These are phyloP conservation scores for Telmatherina bonti DNA, from an alignment of 2,797 vertebrate species.

Conservation along the genomic window DNA sequence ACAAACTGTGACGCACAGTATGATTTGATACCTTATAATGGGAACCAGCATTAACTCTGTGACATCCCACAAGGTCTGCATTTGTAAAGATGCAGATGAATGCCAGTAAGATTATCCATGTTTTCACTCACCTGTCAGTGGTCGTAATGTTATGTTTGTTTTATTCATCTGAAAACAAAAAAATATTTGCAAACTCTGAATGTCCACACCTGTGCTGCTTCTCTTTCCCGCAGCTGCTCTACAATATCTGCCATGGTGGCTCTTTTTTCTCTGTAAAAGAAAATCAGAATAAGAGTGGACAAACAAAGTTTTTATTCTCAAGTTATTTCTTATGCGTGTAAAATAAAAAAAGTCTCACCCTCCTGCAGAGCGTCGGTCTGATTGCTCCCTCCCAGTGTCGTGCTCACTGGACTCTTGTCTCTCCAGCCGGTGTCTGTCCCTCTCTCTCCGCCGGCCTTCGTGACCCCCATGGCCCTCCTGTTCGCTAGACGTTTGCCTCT, in stretches of 20 bases:
- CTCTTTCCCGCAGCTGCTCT: slow-evolving; percentile 94
- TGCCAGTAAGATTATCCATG: too few relatives aligned
- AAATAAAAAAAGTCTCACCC: slow-evolving; percentile 72
- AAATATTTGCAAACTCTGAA: background rate
- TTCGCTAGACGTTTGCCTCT: slow-evolving; percentile 85
- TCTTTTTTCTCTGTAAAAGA: slow-evolving; percentile 82
- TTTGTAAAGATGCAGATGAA: too few relatives aligned
- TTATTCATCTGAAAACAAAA: background rate
- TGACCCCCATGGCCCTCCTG: slow-evolving; percentile 76
- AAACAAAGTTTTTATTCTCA: too few relatives aligned
- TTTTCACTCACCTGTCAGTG: background rate
- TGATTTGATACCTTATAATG: too few relatives aligned
- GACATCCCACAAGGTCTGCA: too few relatives aligned
- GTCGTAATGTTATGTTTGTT: background rate
- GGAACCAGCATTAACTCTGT: too few relatives aligned
- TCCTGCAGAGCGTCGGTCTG: slow-evolving; percentile 83
- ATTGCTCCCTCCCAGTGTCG: slow-evolving; percentile 85
- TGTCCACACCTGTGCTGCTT: slow-evolving; percentile 86
- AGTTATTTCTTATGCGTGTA: too few relatives aligned
- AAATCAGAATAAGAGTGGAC: background rate
- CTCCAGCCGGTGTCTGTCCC: slow-evolving; percentile 87
- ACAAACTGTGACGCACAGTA: too few relatives aligned
- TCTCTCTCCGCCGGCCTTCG: slow-evolving; percentile 81
- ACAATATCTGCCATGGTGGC: slow-evolving; percentile 93
- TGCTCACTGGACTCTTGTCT: slow-evolving; percentile 93